These are phyloP conservation scores for Actinernus sp. DNA, from an alignment of 92 coral and sea anemone genomes.

Conservation along the genomic window DNA sequence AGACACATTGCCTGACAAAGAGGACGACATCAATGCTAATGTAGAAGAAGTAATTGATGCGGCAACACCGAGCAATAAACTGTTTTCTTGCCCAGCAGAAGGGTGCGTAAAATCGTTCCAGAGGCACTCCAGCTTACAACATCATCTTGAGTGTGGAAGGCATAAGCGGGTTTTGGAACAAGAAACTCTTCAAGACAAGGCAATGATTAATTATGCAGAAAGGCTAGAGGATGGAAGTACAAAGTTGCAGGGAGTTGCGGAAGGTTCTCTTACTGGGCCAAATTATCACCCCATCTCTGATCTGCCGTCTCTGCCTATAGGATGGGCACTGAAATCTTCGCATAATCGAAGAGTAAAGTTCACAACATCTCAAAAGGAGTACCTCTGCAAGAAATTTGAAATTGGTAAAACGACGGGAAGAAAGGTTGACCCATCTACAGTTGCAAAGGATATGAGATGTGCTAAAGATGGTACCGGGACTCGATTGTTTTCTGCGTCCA, in stretches of 20 bases:
- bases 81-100: conserved; percentile 43
- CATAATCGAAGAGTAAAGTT: conserved; percentile 19
- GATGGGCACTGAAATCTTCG: conserved; percentile 52
- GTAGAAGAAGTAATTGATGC: too few species aligned
- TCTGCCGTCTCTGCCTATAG: conserved; percentile 29
- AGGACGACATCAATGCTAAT: too few species aligned
- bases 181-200: conserved; percentile 43
- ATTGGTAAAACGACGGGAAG: conserved; percentile 5
- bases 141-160: conserved; percentile 38
- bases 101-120: conserved; percentile 31
- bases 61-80: too few species aligned
- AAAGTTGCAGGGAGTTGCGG: conserved; percentile 4
- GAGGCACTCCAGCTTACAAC: conserved; percentile 11
- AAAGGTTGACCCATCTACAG: neutral
- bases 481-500: neutral
- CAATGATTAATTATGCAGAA: conserved; percentile 30
- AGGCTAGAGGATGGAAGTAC: conserved; percentile 25
- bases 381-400: conserved; percentile 4
- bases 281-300: too few species aligned
- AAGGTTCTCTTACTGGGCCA: neutral
- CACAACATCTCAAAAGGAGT: conserved; percentile 24
- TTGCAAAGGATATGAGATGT: neutral
- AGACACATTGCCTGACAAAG: conserved; percentile 15
- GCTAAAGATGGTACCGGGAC: neutral
- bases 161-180: conserved; percentile 35